Evolutionary conservation across 2,113 vertebrate species (phyloP).

Genomic region (Tamias sibiricus): DNA sequence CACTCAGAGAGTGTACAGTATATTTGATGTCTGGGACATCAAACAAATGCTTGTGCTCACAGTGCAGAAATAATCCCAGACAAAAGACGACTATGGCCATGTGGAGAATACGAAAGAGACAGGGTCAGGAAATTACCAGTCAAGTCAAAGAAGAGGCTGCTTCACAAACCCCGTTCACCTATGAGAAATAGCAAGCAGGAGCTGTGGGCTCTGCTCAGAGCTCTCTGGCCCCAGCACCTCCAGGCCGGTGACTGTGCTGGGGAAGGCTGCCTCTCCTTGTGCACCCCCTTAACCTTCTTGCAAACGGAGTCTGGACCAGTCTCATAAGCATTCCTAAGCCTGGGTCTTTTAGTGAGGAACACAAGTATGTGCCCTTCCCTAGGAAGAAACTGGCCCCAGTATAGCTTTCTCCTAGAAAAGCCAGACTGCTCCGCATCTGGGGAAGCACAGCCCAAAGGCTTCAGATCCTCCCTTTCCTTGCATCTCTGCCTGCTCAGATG

Average conservation of each 20-base stretch:
- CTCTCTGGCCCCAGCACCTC: not conserved
- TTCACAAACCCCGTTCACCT: not conserved
- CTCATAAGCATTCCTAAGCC: not conserved
- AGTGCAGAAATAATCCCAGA: conserved; percentile 71
- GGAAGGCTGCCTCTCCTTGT: not conserved
- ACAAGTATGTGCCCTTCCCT: not conserved
- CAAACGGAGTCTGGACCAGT: rapidly evolving
- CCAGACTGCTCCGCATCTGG: not conserved
- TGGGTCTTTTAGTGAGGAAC: not conserved
- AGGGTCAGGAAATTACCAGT: conserved; percentile 28
- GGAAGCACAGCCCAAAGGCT: not conserved
- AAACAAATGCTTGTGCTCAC: conserved; percentile 74
- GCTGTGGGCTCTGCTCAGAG: not conserved
- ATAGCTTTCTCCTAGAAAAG: conserved; percentile 46
- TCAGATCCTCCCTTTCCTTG: not conserved
- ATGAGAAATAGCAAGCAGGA: not conserved
- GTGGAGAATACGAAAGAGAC: not conserved
- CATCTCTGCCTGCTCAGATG: conserved; percentile 42
- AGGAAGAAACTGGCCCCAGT: not conserved
- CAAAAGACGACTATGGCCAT: conserved; percentile 55
- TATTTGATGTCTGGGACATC: conserved; percentile 78
- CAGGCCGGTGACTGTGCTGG: not conserved
- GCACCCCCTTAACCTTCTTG: not conserved
- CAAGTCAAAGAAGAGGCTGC: conserved; percentile 31
- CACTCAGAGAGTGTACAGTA: conserved; percentile 36